These are phyloP conservation scores for Campylomormyrus tamandua DNA, from an alignment of 2,113 vertebrate genomes.

Conservation along the genomic window DNA sequence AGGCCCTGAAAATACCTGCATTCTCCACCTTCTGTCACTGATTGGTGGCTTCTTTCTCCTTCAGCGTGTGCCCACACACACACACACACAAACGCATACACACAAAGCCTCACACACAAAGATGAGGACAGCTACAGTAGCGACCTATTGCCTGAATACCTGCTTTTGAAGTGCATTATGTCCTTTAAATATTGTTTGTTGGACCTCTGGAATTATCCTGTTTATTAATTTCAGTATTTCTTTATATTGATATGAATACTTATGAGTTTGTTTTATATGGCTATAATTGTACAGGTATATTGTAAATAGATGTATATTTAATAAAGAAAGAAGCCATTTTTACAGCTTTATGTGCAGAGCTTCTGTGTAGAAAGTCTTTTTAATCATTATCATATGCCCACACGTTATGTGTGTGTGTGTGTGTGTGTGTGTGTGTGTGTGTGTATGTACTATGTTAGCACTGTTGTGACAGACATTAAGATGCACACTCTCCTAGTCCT, in stretches of 20 bases:
- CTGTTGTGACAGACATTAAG: neutral
- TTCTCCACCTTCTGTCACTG: neutral
- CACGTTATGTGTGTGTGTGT: too few relatives aligned
- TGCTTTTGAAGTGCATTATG: conserved; percentile 44
- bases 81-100: neutral
- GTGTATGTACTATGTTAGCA: neutral
- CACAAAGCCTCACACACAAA: neutral
- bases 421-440: too few relatives aligned
- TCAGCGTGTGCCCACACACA: neutral
- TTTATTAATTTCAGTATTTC: conserved; percentile 19
- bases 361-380: neutral
- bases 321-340: conserved; percentile 71
- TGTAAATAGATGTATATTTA: conserved; percentile 89
- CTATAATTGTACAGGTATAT: conserved; percentile 78
- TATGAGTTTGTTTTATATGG: conserved; percentile 73
- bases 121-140: neutral
- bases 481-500: neutral
- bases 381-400: neutral
- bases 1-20: neutral
- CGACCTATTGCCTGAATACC: conserved; percentile 19
- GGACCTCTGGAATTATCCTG: conserved; percentile 34
- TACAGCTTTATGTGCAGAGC: conserved; percentile 34
- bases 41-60: neutral
- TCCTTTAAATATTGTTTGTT: conserved; percentile 40
- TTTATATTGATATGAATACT: conserved; percentile 58